Percentiles rank a stretch among this genome's conserved stretches.
phyloP scores from a whole-genome alignment of 2,113 vertebrate species.

The Hyaena hyaena region DNA sequence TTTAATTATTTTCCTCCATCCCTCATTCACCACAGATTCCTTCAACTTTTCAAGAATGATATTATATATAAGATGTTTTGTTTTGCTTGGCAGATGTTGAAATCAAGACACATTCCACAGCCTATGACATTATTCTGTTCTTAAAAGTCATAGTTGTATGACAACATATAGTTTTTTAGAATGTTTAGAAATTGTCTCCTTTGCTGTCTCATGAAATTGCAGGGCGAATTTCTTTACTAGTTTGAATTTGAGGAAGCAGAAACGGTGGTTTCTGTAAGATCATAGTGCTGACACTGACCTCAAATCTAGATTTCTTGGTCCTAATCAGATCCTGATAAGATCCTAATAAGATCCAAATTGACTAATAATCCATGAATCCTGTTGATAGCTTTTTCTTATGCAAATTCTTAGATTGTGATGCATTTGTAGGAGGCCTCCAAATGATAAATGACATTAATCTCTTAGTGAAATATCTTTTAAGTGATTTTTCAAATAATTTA shows the following conservation, averaged over 20 bases:
- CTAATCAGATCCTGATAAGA: background rate
- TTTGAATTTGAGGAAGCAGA: background rate
- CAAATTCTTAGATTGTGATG: constrained; percentile 7
- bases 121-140: background rate
- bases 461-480: background rate
- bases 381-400: background rate
- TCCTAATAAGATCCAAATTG: background rate
- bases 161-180: background rate
- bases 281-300: background rate
- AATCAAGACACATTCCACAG: background rate
- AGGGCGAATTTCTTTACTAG: background rate
- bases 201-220: background rate
- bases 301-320: background rate
- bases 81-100: background rate
- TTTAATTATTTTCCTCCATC: background rate
- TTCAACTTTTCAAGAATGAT: background rate
- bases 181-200: background rate
- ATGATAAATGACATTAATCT: background rate
- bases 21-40: background rate
- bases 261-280: background rate
- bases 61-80: background rate
- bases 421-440: background rate
- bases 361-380: background rate
- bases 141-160: background rate
- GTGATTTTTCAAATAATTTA: background rate